Base-by-base conservation (phyloP, 2,113 vertebrate genomes). In the Prunella himalayana region DNA sequence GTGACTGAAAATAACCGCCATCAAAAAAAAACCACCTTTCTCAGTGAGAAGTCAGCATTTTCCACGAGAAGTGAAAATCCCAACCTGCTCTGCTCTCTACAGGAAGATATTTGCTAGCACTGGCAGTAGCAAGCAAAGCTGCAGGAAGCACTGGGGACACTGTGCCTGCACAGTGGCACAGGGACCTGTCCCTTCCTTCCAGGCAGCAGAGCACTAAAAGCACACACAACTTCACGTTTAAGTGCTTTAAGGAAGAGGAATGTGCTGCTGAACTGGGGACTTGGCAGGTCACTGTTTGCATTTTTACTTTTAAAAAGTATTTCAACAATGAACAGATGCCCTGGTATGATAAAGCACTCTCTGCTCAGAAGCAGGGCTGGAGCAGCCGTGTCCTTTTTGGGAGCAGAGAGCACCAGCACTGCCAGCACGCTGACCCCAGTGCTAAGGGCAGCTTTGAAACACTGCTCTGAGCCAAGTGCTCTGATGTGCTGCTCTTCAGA, bases 81-180 rank as follows among this genome's bases (percentile, higher is more conserved):
- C 94, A 94, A 82, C 20, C 93, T 83, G 95, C 90, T 94, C 94
- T 92, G 94, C 94, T 96, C 95, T 91, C 96, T 96, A 66, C 93
- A 91, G 94, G 90, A 96, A 81, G 94, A 77, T 81, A 56, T 60
- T n/a, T 85, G 94, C 93, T 63, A 95, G 88, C 47, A 77, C 93
- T 28, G 19, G 82, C 83, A 39, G 13, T 4, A 2, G 11, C 45
- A 10, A 21, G 47, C 1, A 1, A 24, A 73, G 83, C 35, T 0
- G 76, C 15, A 7, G 57, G 64, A 69, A 90, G 44, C 33, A 9
- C 10, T 16, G 72, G 82, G 76, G 82, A 66, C 80, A 33, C 63
- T 5, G 66, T 33, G 64, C 53, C 84, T 69, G 65, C 10, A 4
- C 42, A 6, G 3, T 1, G 23, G 30, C 56, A 47, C 28, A 23